Evolutionary conservation across 2,888 invertebrate species (phyloP), one percentile per base, ranked within the genome.

Genomic region (Patella depressa): DNA sequence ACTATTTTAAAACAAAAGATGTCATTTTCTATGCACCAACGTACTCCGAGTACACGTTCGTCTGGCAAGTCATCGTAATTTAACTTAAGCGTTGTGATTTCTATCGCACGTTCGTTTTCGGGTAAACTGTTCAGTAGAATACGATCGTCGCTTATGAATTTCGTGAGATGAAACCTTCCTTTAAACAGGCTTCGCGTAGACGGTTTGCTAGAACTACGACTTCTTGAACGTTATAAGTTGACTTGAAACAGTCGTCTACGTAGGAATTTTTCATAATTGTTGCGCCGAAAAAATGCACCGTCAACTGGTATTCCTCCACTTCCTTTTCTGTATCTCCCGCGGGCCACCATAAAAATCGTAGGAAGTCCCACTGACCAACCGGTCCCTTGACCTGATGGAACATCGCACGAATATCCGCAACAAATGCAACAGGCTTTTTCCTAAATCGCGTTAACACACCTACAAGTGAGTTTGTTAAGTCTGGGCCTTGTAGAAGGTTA

Each of bases 361-460:
- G 74, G 29, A 29, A 55, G 19, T 73, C 53, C 55, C 29, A 59
- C 34, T 19, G 74, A 34, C 72, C 74, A 74, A 55, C 69, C 14
- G 45, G 54, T 5, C 71, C 78, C 15, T 75, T 74, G 17, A 78
- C 65, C 15, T 72, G 71, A 71, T 78, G 72, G 24, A 78, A 78
- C 78, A 78, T 78, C 24, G 34, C 57, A 24, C 75, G 71, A 2
- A 78, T 73, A 59, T 78, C 78, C 9, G 71, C 74, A 59, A 78
- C 72, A 53, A 78, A 55, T 34, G 78, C 74, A 72, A 74, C 24
- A 15, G 19, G 55, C 12, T 78, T 24, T 71, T 71, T 53, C 12
- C 78, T n/a, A 69, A 78, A 78, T 45, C 72, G 65, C 7, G 57
- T 55, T 15, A 74, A 55, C 3, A 78, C 71, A n/a, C 74, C 74